Conservation (phyloP, 2,797 vertebrate species). For the Rallus crepitans region DNA sequence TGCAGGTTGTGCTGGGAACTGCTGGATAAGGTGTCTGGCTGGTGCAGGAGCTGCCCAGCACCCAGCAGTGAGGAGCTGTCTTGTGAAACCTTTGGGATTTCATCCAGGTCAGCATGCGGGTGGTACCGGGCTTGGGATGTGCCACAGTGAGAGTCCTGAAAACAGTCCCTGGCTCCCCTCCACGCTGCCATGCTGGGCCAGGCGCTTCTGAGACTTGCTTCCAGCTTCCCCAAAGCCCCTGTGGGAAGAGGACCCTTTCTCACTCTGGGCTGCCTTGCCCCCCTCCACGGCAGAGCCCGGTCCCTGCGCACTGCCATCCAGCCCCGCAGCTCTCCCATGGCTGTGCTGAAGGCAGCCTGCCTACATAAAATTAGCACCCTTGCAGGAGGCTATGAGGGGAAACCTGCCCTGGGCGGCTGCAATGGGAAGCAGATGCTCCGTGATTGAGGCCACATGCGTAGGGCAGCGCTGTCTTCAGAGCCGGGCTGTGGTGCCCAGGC, state of each 20-base stretch:
- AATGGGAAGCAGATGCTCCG: constrained; percentile 71
- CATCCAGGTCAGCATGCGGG: not conserved
- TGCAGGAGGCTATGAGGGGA: constrained; percentile 46
- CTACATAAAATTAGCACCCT: constrained; percentile 64
- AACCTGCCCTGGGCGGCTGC: constrained; percentile 11
- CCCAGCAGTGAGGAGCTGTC: fast-evolving
- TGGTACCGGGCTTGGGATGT: fast-evolving
- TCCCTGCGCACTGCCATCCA: not conserved
- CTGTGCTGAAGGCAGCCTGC: not conserved
- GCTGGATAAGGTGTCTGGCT: not conserved
- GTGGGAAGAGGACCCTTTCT: not conserved
- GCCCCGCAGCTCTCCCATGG: not conserved
- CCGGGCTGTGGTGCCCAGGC: not conserved
- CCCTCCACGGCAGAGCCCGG: not conserved
- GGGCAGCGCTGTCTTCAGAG: not conserved
- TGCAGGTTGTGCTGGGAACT: not conserved
- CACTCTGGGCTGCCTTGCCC: fast-evolving
- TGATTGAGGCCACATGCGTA: constrained; percentile 52
- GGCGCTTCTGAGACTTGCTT: not conserved
- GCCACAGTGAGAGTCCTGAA: not conserved
- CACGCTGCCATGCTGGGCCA: not conserved
- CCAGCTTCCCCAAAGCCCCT: not conserved
- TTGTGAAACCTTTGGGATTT: fast-evolving
- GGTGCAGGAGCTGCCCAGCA: not conserved
- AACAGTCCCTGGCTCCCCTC: constrained; percentile 8